These are phyloP conservation scores for Heliopora coerulea DNA, from an alignment of 92 coral and sea anemone genomes.

Conservation along the genomic window DNA sequence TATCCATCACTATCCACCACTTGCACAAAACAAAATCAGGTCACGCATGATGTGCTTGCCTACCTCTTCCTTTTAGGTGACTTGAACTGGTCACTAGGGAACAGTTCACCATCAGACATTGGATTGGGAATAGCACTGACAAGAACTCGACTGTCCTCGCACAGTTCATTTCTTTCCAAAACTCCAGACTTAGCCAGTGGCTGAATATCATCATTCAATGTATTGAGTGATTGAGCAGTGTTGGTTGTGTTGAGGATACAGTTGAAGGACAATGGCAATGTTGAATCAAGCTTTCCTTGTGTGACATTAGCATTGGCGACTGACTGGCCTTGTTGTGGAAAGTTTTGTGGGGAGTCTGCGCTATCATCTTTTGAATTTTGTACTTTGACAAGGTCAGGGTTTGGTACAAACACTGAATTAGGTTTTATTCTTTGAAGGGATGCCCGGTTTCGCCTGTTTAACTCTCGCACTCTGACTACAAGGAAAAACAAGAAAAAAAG, in stretches of 20 bases:
- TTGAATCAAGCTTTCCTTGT: not conserved
- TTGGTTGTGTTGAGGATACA: not conserved
- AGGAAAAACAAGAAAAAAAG: not conserved
- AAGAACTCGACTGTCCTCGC: not conserved
- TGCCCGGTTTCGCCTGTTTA: constrained; percentile 17
- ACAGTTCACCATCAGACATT: not conserved
- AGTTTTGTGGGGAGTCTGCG: not conserved
- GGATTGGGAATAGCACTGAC: not conserved
- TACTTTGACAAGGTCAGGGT: not conserved
- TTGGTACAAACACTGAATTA: constrained; percentile 1
- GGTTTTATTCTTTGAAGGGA: constrained; percentile 4
- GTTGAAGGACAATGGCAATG: not conserved
- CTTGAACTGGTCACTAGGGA: not conserved
- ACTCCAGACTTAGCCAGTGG: not conserved
- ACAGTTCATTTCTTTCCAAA: not conserved
- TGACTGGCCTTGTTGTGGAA: not conserved
- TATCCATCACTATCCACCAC: not conserved
- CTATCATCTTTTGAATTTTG: not conserved
- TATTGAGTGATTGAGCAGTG: not conserved
- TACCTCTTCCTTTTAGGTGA: constrained; percentile 42
- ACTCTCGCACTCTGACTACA: constrained; percentile 20
- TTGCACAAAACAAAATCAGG: no score
- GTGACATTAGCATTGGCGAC: not conserved
- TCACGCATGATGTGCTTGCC: no score
- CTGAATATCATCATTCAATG: not conserved